Evolutionary conservation across 1,140 invertebrate genomes (phyloP), one percentile per base, ranked within the genome.

Genomic region (Melanaphis sacchari): DNA sequence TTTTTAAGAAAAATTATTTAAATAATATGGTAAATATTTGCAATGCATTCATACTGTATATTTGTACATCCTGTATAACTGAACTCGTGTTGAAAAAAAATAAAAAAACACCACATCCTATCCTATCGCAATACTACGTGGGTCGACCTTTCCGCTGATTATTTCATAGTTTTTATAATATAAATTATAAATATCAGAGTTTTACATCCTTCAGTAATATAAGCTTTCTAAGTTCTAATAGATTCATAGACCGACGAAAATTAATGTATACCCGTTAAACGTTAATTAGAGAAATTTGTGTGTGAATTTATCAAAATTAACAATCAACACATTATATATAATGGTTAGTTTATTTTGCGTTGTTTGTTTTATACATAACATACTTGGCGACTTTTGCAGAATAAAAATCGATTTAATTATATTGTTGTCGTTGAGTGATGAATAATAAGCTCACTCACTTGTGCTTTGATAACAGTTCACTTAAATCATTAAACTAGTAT

Each of bases 81-180:
- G n/a, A 46, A 46, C 40, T 31, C 31, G 4, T 21, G 31, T 43
- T n/a, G 0, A 36, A 89, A 89, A 89, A 89, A 89, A n/a, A 76
- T n/a, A 18, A 18, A 89, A 15, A 24, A 9, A 54, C n/a, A 22
- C n/a, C n/a, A 24, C 21, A 52, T 89, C 87, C 22, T 54, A 89
- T 38, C 46, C 9, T 38, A 89, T 89, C 59, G 9, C 31, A 46
- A 43, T 26, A 92, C 22, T 76, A 46, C n/a, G 90, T 92, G 90
- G 90, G 90, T 41, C 38, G 90, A 92, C 90, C 76, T 82, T 92
- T 82, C 90, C 90, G 90, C 76, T 82, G 90, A 92, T 66, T 43
- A 91, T 91, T 91, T 66, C 90, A 91, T 46, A 38, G 59, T 59
- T 91, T 91, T 40, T 21, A 92, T 43, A 38, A n/a, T 76, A n/a